phyloP scores from a whole-genome alignment of 2,797 vertebrate genomes.

The Halcyon badia region DNA sequence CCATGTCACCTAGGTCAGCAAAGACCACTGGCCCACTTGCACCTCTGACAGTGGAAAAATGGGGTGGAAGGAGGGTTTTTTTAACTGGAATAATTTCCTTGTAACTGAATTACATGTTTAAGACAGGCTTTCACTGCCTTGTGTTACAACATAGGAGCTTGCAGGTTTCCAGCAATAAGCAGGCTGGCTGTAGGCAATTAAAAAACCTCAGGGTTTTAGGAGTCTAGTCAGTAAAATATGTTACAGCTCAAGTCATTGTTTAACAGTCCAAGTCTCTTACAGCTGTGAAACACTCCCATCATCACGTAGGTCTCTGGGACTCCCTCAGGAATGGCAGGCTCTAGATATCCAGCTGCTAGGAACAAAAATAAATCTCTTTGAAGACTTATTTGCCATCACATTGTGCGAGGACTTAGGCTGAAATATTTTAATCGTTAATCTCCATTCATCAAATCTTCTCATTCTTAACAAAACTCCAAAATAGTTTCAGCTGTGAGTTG shows the following conservation, averaged over 20 bases:
- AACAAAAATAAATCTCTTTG: conserved; percentile 74
- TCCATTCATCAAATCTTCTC: conserved; percentile 67
- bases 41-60: not conserved
- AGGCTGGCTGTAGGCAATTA: conserved; percentile 36
- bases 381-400: conserved; percentile 57
- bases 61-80: not conserved
- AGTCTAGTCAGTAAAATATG: conserved; percentile 19
- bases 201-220: conserved; percentile 31
- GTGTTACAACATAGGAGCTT: not conserved
- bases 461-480: conserved; percentile 39
- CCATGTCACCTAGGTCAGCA: not conserved
- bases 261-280: conserved; percentile 22
- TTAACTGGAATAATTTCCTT: not conserved
- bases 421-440: conserved; percentile 63
- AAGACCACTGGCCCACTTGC: not conserved
- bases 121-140: not conserved
- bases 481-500: conserved; percentile 62
- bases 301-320: conserved; percentile 19
- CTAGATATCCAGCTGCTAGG: conserved; percentile 56
- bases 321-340: conserved; percentile 23
- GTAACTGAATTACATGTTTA: not conserved
- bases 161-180: not conserved
- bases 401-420: conserved; percentile 51
- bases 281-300: conserved; percentile 61
- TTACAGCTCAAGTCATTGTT: conserved; percentile 51